Conservation (phyloP, 1,140 invertebrate genomes). For the Drosophila pandora region DNA sequence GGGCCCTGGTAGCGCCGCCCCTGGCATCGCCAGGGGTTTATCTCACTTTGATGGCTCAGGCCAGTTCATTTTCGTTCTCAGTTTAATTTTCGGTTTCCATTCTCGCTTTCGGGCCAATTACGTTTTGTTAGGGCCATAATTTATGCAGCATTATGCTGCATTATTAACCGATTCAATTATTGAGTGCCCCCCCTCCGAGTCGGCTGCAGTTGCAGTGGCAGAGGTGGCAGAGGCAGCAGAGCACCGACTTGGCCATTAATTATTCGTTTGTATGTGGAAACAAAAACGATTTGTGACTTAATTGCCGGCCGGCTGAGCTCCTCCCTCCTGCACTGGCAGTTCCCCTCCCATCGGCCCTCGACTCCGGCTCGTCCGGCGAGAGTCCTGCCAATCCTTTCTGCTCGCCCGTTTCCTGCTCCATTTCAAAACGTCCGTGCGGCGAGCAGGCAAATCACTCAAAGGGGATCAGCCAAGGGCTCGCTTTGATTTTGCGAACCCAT, state of each 20-base stretch:
- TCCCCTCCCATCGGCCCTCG: not conserved
- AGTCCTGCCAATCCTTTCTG: not conserved
- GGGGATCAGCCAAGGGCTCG: slow-evolving; percentile 45
- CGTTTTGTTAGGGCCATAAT: slow-evolving; percentile 41
- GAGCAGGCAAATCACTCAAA: slow-evolving; percentile 66
- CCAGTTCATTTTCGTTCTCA: slow-evolving; percentile 6
- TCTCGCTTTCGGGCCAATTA: slow-evolving; percentile 28
- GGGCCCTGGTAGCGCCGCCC: no score
- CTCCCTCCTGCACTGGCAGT: no score
- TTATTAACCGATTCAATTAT: slow-evolving; percentile 61
- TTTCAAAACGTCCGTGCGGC: slow-evolving; percentile 48
- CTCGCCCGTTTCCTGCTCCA: slow-evolving; percentile 20
- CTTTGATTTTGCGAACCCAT: slow-evolving; percentile 54
- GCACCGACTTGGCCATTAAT: slow-evolving; percentile 28
- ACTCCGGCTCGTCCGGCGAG: no score
- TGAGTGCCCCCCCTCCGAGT: slow-evolving; percentile 17
- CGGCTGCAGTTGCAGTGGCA: not conserved
- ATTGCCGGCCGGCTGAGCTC: slow-evolving; percentile 34
- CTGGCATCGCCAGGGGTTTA: not conserved
- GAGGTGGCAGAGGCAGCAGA: not conserved
- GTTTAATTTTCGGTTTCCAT: slow-evolving; percentile 5
- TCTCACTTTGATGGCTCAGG: slow-evolving; percentile 5
- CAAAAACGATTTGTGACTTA: slow-evolving; percentile 48
- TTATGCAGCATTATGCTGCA: slow-evolving; percentile 54
- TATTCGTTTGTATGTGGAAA: slow-evolving; percentile 38